Percentiles rank a stretch among this genome's conserved stretches.
Evolutionary conservation across 2,113 vertebrate species (phyloP).

Genomic region (Pelobates fuscus): DNA sequence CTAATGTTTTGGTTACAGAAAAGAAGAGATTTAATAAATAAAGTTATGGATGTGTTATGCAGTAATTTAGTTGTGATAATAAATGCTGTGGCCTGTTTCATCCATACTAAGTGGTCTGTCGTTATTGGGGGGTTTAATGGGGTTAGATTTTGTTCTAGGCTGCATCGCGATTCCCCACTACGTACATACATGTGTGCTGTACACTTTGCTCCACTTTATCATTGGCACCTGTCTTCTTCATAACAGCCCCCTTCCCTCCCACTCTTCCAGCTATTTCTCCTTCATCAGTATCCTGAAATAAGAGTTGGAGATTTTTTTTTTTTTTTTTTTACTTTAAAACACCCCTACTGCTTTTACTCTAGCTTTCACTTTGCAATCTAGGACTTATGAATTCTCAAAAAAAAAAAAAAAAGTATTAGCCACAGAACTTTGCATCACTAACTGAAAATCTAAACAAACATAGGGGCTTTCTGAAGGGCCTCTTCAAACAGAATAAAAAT

Average conservation of each 20-base stretch:
- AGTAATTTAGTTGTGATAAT: too few species aligned
- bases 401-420: slow-evolving; percentile 33
- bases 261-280: background rate
- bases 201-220: slow-evolving; percentile 7
- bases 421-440: slow-evolving; percentile 15
- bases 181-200: too few species aligned
- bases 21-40: too few species aligned
- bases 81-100: too few species aligned
- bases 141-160: too few species aligned
- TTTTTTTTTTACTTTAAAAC: slow-evolving; percentile 41
- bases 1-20: too few species aligned
- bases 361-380: slow-evolving; percentile 24
- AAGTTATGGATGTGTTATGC: too few species aligned
- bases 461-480: slow-evolving; percentile 1
- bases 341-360: slow-evolving; percentile 30
- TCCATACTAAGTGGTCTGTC: too few species aligned
- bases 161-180: too few species aligned
- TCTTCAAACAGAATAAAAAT: slow-evolving; percentile 22
- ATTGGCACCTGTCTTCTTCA: background rate
- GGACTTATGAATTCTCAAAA: slow-evolving; percentile 32
- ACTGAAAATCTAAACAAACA: slow-evolving; percentile 31
- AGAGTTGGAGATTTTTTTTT: too few species aligned
- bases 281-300: slow-evolving; percentile 36
- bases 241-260: background rate
- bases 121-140: too few species aligned